Percentiles rank a stretch among this genome's conserved stretches.
phyloP scores from a whole-genome alignment of 2,113 vertebrate species.

The Scytalopus superciliaris region DNA sequence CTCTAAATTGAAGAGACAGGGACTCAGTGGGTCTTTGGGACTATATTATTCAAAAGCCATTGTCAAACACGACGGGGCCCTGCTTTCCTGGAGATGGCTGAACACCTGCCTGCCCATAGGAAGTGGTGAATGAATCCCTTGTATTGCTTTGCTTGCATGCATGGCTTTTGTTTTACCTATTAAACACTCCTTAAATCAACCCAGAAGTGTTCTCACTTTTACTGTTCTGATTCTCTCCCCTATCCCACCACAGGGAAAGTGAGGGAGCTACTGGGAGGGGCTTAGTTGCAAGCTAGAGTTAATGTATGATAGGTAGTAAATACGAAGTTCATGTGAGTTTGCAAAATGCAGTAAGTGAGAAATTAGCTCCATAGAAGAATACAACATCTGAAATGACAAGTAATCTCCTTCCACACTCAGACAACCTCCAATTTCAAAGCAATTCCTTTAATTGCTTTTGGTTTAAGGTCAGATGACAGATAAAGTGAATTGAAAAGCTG shows the following conservation, averaged over 20 bases:
- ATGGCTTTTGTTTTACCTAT: background rate
- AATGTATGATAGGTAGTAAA: background rate
- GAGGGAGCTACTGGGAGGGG: accelerated
- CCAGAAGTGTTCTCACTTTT: background rate
- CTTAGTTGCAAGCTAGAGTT: background rate
- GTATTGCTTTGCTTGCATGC: background rate
- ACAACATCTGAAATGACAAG: background rate
- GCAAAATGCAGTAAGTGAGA: background rate
- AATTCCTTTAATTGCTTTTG: background rate
- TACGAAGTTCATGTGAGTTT: background rate
- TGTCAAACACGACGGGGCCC: background rate
- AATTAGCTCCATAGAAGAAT: background rate
- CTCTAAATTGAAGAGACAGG: background rate
- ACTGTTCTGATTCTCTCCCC: background rate
- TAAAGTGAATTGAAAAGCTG: background rate
- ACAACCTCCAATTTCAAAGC: background rate
- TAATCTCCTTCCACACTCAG: background rate
- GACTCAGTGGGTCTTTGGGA: background rate
- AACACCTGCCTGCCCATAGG: background rate
- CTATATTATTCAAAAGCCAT: background rate
- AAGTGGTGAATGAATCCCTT: background rate
- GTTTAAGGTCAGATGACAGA: background rate
- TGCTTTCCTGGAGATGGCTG: background rate
- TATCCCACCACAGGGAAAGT: background rate
- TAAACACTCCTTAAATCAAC: background rate